These are phyloP conservation scores for Leptinotarsa juncta DNA, from an alignment of 2,888 invertebrate species.

Conservation along the genomic window DNA sequence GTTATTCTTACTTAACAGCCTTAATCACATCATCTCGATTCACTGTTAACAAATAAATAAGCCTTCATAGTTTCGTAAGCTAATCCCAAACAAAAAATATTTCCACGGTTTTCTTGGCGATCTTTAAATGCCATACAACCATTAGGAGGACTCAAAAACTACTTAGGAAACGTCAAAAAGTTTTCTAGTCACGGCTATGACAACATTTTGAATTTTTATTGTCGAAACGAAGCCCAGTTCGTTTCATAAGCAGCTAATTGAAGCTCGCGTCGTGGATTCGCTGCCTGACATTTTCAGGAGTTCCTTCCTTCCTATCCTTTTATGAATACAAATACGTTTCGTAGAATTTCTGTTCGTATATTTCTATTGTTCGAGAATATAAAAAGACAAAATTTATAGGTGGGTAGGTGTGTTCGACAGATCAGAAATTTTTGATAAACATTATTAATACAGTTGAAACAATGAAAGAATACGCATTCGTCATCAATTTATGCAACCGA, in stretches of 20 bases:
- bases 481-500: too few species aligned
- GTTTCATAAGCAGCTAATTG: background rate
- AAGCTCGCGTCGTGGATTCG: background rate
- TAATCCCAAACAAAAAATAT: too few species aligned
- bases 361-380: background rate
- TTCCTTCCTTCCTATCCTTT: background rate
- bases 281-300: constrained; percentile 8
- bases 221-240: background rate
- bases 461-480: too few species aligned
- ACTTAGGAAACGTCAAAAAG: background rate
- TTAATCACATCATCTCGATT: too few species aligned
- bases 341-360: background rate
- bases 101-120: background rate
- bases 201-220: background rate
- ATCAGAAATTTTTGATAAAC: background rate
- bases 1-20: too few species aligned
- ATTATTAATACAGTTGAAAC: too few species aligned
- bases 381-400: background rate
- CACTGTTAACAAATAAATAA: too few species aligned
- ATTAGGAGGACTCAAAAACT: background rate
- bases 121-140: background rate
- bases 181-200: background rate
- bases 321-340: constrained; percentile 5
- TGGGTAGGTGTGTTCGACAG: background rate
- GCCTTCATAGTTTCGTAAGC: too few species aligned